phyloP scores from a whole-genome alignment of 2,113 vertebrate species.

The Willisornis vidua region DNA sequence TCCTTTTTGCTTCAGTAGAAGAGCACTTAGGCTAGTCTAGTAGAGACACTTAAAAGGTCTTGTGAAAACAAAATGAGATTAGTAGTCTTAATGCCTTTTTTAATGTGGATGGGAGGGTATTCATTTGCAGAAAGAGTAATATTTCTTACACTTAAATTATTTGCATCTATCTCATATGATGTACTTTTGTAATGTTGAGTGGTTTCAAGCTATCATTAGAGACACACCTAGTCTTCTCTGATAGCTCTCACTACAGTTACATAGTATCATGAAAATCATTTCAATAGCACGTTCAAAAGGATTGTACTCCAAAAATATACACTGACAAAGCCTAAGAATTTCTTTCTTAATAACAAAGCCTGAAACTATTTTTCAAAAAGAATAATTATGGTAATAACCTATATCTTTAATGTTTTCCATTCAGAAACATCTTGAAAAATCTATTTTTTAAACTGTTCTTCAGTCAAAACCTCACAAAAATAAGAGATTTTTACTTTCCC shows the following conservation, averaged over 20 bases:
- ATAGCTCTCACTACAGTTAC: not conserved
- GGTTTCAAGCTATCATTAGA: not conserved
- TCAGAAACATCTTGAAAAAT: not conserved
- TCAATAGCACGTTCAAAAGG: not conserved
- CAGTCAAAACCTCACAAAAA: not conserved
- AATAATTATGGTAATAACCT: not conserved
- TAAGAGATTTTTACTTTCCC: fast-evolving
- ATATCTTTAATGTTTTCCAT: not conserved
- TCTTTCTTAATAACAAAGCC: not conserved
- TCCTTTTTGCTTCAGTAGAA: not conserved
- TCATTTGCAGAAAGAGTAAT: not conserved
- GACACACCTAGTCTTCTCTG: not conserved
- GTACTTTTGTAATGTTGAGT: not conserved
- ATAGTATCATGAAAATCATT: not conserved
- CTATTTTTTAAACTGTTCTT: not conserved
- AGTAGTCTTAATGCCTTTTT: not conserved
- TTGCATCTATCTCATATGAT: not conserved
- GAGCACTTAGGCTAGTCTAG: not conserved
- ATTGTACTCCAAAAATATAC: not conserved
- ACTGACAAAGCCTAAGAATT: not conserved
- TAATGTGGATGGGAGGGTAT: not conserved
- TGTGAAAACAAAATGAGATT: not conserved
- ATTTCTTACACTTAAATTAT: not conserved
- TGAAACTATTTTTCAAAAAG: not conserved
- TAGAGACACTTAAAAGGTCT: not conserved